Evolutionary conservation across 2,797 vertebrate species (phyloP), one percentile per base, ranked within the genome.

Genomic region (Trachurus trachurus): DNA sequence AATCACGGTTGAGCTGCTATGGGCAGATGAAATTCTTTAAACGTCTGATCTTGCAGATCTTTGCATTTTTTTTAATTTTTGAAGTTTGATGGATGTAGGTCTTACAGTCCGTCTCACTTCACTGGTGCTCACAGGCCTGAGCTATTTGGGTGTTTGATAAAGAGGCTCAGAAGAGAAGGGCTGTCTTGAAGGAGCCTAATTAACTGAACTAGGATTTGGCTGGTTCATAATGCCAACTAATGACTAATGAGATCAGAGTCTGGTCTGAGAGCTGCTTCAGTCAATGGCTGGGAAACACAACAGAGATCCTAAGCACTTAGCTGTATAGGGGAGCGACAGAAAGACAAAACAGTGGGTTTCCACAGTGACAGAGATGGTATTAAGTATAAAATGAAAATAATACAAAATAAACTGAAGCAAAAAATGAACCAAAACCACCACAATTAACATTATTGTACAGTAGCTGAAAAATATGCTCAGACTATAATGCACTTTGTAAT

Each of bases 181-280:
- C 40, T 26, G 44, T 64, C 29, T 34, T 63, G 61, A 63, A 29
- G 16, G 16, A 47, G 45, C 29, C 62, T 65, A 37, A 50, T 65
- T 34, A 50, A 50, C 29, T 21, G 19, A 37, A n/a, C 29, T 6
- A 7, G 45, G 62, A 37, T 37, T n/a, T n/a, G 17, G 13, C 11
- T 12, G 15, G 13, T 50, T 45, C 19, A 31, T 19, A 49, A 49
- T 19, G 9, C 21, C 22, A 54, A 7, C 44, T 29, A 29, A 62
- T 29, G 10, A 22, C 9, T 31, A 29, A 40, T 47, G 44, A 47
- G 42, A 63, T 63, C 22, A 47, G 42, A 2, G 5, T 21, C 19
- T 52, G 50, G 4, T 34, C 16, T 8, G 7, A 31, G 44, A 49
- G n/a, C 11, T 4, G 31, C 29, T 10, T 19, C 17, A 47, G 31